Base-by-base conservation (phyloP, 2,797 vertebrate species). In the Dendrocincla tyrannina region DNA sequence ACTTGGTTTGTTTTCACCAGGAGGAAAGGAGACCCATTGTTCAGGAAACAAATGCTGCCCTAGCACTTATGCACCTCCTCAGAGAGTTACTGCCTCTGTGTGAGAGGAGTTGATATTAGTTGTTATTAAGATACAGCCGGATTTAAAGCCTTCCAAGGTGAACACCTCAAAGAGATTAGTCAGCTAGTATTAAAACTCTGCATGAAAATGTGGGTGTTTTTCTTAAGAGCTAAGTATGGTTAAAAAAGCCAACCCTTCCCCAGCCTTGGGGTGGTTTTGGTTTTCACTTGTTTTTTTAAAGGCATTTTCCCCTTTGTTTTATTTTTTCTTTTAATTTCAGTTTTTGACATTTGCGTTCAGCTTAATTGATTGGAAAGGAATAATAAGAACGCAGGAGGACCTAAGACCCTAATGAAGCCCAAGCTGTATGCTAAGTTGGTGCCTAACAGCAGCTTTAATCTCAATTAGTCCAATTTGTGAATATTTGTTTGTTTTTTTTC, bases 401-500 rank as follows among this genome's bases (percentile, higher is more conserved):
- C 81, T 92, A 84, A 92, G 80, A 78, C 74, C 85, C 70, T 32
- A 59, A 82, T 81, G 69, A 92, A 88, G 28, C n/a, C 8, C 41
- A 79, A 85, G 47, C 56, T 82, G 85, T 85, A 59, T 42, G 28
- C 50, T 85, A 82, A 85, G 35, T 74, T 83, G 47, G n/a, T 96
- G 82, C 84, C 56, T 72, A 77, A 47, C 88, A 95, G 95, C 94
- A 97, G 93, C 76, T 96, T 76, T 81, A 46, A 93, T 86, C 62
- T 80, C 91, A 89, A 53, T 92, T 93, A 94, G 79, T 89, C 91
- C 78, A 96, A 88, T 92, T 95, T 93, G n/a, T 59, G 83, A 88
- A 62, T 78, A 62, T 92, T 89, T 94, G 82, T 73, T 95, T 88
- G 88, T 5, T 22, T 88, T 91, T 93, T 78, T 88, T 91, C 89